A percentile compares a stretch with the other conserved stretches of the same genome.
Conservation (phyloP, 2,888 invertebrate species). For the Caenorhabditis imperialis region DNA sequence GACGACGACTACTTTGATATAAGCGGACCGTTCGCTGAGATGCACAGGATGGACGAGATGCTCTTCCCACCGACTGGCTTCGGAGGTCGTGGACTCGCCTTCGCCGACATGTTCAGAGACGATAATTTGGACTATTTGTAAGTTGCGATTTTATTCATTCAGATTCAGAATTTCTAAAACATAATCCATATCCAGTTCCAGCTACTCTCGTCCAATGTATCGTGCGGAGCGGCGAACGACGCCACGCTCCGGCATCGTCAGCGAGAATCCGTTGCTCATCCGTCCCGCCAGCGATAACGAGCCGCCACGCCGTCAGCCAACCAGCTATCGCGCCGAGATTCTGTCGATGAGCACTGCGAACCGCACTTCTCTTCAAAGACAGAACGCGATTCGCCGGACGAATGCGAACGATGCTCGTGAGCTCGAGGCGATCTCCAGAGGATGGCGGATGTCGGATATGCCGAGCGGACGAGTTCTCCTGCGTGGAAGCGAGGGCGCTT, state of each 20-base stretch:
- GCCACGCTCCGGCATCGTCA: conserved; percentile 12
- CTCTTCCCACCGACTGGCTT: neutral
- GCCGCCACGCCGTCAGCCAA: conserved; percentile 4
- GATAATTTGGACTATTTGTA: conserved; percentile 39
- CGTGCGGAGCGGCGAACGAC: conserved; percentile 17
- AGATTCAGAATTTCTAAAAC: too few relatives aligned
- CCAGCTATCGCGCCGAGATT: conserved; percentile 16
- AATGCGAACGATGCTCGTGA: conserved; percentile 34
- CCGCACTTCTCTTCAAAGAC: conserved; percentile 34
- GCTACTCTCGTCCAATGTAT: conserved; percentile 23
- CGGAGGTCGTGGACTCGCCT: neutral
- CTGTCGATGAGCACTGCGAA: conserved; percentile 1
- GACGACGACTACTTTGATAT: conserved; percentile 43
- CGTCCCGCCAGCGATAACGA: conserved; percentile 30
- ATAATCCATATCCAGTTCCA: too few relatives aligned
- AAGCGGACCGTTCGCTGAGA: conserved; percentile 10
- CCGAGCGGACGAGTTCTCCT: conserved; percentile 25
- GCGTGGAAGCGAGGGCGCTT: conserved; percentile 10
- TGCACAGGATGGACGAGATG: conserved; percentile 9
- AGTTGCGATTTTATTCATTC: conserved; percentile 6
- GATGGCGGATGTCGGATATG: conserved; percentile 19
- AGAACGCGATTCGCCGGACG: conserved; percentile 49
- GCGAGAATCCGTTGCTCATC: conserved; percentile 56
- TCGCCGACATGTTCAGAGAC: conserved; percentile 31
- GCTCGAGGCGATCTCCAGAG: conserved; percentile 16